These are phyloP conservation scores for Ganaspis sp. DNA, from an alignment of 1,140 invertebrate genomes.

Conservation along the genomic window DNA sequence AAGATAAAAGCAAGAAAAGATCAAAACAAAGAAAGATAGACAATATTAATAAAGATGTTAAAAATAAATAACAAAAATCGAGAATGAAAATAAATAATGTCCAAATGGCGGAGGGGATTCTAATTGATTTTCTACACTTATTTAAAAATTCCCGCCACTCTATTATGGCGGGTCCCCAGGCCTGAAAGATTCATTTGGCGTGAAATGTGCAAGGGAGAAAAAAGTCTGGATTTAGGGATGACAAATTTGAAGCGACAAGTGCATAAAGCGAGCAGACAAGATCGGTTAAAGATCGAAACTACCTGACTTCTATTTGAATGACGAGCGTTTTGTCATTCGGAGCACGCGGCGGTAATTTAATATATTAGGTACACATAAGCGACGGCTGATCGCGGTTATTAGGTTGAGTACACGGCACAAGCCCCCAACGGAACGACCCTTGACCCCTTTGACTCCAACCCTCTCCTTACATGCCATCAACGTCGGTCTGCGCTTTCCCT, in stretches of 20 bases:
- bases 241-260: slow-evolving; percentile 6
- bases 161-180: too few species aligned
- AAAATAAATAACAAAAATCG: too few species aligned
- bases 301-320: slow-evolving; percentile 21
- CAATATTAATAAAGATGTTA: too few species aligned
- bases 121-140: too few species aligned
- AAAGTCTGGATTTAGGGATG: background rate
- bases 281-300: slow-evolving; percentile 25
- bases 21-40: too few species aligned
- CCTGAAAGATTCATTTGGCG: too few species aligned
- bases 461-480: slow-evolving; percentile 33
- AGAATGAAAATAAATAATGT: slow-evolving; percentile 54
- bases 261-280: background rate
- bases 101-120: too few species aligned
- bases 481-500: slow-evolving; percentile 32
- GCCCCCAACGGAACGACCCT: slow-evolving; percentile 59
- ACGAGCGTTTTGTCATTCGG: slow-evolving; percentile 62
- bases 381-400: slow-evolving; percentile 74
- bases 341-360: slow-evolving; percentile 71
- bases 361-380: slow-evolving; percentile 74
- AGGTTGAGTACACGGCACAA: slow-evolving; percentile 67
- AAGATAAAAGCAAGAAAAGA: too few species aligned
- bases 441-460: slow-evolving; percentile 54
- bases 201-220: too few species aligned
- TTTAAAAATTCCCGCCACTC: too few species aligned